Conservation (phyloP, 2,888 invertebrate genomes). For the Rotaria socialis region DNA sequence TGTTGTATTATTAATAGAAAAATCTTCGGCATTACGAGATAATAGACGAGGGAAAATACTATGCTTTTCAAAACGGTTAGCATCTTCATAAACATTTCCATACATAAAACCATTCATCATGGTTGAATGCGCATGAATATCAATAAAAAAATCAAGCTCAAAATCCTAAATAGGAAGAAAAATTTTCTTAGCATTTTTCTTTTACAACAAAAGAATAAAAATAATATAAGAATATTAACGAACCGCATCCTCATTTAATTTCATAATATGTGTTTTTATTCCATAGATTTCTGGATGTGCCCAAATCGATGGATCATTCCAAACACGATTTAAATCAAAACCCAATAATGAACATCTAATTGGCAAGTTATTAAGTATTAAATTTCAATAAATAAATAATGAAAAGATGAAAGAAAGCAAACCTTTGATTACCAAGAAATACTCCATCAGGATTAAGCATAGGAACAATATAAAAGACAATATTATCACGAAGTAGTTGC, state of each 20-base stretch:
- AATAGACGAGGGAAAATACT: constrained; percentile 88
- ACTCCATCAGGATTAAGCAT: constrained; percentile 98
- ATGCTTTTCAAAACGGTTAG: constrained; percentile 74
- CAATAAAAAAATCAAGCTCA: constrained; percentile 86
- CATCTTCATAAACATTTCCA: constrained; percentile 68
- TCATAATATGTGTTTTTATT: constrained; percentile 72
- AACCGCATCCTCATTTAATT: constrained; percentile 75
- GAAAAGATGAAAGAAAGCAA: not conserved
- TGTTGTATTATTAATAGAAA: constrained; percentile 76
- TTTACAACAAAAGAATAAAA: too few relatives aligned
- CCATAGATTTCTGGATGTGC: constrained; percentile 85
- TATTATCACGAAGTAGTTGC: constrained; percentile 69
- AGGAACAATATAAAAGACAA: constrained; percentile 80
- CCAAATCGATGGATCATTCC: constrained; percentile 82
- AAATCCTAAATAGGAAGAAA: constrained; percentile 61
- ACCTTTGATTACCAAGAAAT: constrained; percentile 72
- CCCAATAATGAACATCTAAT: constrained; percentile 76
- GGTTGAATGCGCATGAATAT: constrained; percentile 87
- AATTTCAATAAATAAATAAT: not conserved
- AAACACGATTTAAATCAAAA: constrained; percentile 84
- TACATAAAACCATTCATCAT: constrained; percentile 87
- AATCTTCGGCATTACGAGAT: constrained; percentile 80
- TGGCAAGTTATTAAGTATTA: not conserved
- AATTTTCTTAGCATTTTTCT: not conserved
- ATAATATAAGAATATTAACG: constrained; percentile 47